Evolutionary conservation across 2,888 invertebrate species (phyloP).

Genomic region (Ectemnius cavifrons): DNA sequence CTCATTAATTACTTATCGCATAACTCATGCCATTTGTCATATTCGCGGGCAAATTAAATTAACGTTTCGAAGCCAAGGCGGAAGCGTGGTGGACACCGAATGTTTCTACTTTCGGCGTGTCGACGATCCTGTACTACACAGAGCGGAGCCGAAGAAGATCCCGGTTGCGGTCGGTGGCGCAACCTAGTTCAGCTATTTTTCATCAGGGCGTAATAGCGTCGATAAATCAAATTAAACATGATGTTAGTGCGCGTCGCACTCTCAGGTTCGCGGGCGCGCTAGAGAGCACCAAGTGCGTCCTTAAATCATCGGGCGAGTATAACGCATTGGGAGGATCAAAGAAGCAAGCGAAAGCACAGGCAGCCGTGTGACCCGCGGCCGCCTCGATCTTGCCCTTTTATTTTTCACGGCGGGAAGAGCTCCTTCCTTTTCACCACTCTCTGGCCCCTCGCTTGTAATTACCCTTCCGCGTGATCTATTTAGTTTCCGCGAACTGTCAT

Average conservation of each 20-base stretch:
- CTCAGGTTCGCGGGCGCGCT: constrained; percentile 34
- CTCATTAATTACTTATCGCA: constrained; percentile 48
- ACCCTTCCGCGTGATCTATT: constrained; percentile 72
- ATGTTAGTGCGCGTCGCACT: constrained; percentile 61
- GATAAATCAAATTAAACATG: constrained; percentile 74
- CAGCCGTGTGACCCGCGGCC: constrained; percentile 44
- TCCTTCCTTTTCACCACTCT: constrained; percentile 18
- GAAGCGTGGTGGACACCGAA: constrained; percentile 35
- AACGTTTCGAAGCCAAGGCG: constrained; percentile 35
- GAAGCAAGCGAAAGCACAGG: constrained; percentile 46
- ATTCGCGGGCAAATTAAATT: constrained; percentile 37
- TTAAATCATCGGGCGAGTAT: constrained; percentile 73
- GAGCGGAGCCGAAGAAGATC: constrained; percentile 11
- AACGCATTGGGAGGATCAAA: constrained; percentile 75
- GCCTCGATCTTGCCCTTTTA: constrained; percentile 46
- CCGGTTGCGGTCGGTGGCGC: constrained; percentile 47
- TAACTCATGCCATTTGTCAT: constrained; percentile 45
- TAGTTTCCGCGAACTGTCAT: constrained; percentile 69
- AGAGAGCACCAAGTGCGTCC: constrained; percentile 58
- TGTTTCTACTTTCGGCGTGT: constrained; percentile 45
- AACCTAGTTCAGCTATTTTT: constrained; percentile 72
- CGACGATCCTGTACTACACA: constrained; percentile 49
- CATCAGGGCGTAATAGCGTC: constrained; percentile 68
- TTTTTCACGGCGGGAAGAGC: constrained; percentile 13
- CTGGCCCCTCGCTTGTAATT: constrained; percentile 67